Base-by-base conservation (phyloP, 2,888 invertebrate genomes). In the Tachystola acroxantha region DNA sequence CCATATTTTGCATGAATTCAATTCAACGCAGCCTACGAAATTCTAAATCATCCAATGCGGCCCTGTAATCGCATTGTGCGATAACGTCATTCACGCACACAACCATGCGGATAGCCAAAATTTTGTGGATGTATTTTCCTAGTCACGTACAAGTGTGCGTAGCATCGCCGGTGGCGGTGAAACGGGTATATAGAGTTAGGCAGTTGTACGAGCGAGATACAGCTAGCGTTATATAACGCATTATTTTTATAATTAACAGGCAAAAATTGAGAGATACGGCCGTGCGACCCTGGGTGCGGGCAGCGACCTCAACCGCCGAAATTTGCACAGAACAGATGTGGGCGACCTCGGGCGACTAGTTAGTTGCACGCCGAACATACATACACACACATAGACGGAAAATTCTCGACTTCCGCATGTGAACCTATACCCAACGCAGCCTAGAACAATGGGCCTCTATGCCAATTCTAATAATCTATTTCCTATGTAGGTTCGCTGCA, bases 241-340 rank as follows among this genome's bases (percentile, higher is more conserved):
- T 86, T 86, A 85, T 86, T 86, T 85, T 86, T 85, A 85, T 85
- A 86, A 86, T 86, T 86, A 86, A 85, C 86, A 84, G 77, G 76
- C 86, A 84, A 84, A 85, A 86, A 76, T 85, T 80, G 75, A 82
- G 80, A 80, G 82, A 85, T 84, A 85, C 82, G 73, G 62, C 77
- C 59, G 65, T 61, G 72, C 74, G 86, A 61, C 86, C 86, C 74
- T 86, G 86, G 78, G 61, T 50, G 62, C 74, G 85, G 85, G 43
- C 81, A 80, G 63, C 76, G 85, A 82, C 80, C 85, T 76, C 72
- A 62, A 62, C 64, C 64, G 72, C 72, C 82, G 68, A 84, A 85
- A 82, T 86, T 86, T 85, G 85, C 85, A 84, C 85, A 84, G 82
- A 82, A 79, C 84, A 78, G 72, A 85, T 86, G 86, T 86, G 84